Base-by-base conservation (phyloP, 2,113 vertebrate species). In the Eublepharis macularius region DNA sequence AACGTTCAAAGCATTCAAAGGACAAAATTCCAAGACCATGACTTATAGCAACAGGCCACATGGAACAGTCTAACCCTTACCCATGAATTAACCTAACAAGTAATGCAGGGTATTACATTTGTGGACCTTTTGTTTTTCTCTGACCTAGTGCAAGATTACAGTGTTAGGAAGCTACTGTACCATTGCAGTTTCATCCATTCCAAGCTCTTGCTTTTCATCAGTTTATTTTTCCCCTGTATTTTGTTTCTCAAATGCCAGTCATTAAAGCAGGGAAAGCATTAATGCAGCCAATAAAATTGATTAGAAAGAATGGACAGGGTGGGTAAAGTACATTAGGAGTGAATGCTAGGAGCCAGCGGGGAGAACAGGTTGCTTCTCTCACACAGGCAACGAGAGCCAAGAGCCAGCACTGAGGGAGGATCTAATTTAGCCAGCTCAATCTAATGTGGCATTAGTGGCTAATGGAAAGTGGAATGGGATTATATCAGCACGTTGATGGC, bases 321-420 rank as follows among this genome's bases (percentile, higher is more conserved):
- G 41, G 80, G 87, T 84, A 91, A 47, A 93, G 90, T 90, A 91
- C 82, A 92, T 88, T 89, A 93, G 83, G 74, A 89, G 66, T 66
- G 73, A 91, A 93, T 80, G 79, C 87, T 43, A 86, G 78, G 92
- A 93, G 88, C 51, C 65, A 73, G 65, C 34, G 70, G 79, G 82
- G 73, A 93, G 60, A 90, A n/a, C 74, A 91, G 87, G 68, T 0
- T 91, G 86, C 81, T 89, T 91, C 90, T 86, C 75, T 90, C 87
- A 84, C 77, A 76, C 63, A 83, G 82, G 89, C 79, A 21, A 76
- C 47, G 78, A 70, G 77, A 93, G 39, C 34, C 76, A 91, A 86
- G 83, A 93, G 82, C 65, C 41, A 83, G 88, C 78, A 92, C 87
- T 54, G 47, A 85, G 90, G 82, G 57, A 93, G 88, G 72, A 90